phyloP scores from a whole-genome alignment of 1,140 invertebrate species.

The Maconellicoccus hirsutus region DNA sequence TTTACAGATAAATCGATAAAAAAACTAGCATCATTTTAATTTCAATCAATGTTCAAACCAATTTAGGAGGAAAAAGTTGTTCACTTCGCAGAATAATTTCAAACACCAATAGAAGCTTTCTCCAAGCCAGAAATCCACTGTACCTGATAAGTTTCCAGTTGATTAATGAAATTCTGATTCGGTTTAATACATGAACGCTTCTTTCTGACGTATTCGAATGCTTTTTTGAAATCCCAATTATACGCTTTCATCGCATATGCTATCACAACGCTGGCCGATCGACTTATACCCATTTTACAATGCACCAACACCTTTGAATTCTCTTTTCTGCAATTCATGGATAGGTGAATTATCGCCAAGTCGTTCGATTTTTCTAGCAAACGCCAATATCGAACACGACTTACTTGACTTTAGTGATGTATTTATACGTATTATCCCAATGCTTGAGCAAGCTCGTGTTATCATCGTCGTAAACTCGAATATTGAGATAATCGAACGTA shows the following conservation, averaged over 20 bases:
- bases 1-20: too few relatives aligned
- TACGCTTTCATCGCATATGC: conserved; percentile 97
- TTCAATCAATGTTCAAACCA: too few relatives aligned
- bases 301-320: conserved; percentile 90
- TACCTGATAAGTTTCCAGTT: conserved; percentile 86
- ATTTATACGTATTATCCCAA: conserved; percentile 95
- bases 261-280: conserved; percentile 94
- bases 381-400: conserved; percentile 26
- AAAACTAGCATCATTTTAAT: too few relatives aligned
- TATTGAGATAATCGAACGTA: conserved; percentile 90
- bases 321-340: conserved; percentile 46
- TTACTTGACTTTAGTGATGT: conserved; percentile 83
- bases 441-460: conserved; percentile 90
- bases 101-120: too few relatives aligned
- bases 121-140: background rate
- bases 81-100: too few relatives aligned
- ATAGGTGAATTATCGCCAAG: background rate
- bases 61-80: too few relatives aligned
- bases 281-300: conserved; percentile 98
- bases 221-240: conserved; percentile 81
- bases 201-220: conserved; percentile 77
- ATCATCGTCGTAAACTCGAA: conserved; percentile 93
- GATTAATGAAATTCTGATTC: conserved; percentile 84
- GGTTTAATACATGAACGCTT: conserved; percentile 89
- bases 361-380: background rate